phyloP scores from a whole-genome alignment of 2,797 vertebrate species.

The Amblyraja radiata region DNA sequence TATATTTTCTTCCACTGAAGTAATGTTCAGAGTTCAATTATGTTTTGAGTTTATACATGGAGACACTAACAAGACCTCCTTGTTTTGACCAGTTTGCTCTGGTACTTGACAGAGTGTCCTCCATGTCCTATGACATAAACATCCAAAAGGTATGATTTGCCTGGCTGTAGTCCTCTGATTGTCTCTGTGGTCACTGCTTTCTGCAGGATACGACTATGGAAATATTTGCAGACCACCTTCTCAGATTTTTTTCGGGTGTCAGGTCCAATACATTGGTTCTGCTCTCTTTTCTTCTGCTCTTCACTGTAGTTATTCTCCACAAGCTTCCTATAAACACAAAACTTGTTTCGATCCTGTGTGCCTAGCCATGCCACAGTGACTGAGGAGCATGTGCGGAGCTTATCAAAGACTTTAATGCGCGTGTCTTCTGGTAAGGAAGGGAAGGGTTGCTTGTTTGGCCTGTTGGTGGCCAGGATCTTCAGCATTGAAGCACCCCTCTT shows the following conservation, averaged over 20 bases:
- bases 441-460: conserved; percentile 81
- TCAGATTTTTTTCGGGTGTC: conserved; percentile 84
- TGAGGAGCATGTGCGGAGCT: conserved; percentile 86
- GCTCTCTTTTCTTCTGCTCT: conserved; percentile 80
- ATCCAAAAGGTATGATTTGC: conserved; percentile 91
- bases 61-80: conserved; percentile 90
- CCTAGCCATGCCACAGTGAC: conserved; percentile 93
- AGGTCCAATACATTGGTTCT: conserved; percentile 89
- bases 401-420: conserved; percentile 92
- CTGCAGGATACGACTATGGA: conserved; percentile 90
- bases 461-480: conserved; percentile 82
- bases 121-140: conserved; percentile 91
- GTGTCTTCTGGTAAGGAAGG: conserved; percentile 92
- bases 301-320: conserved; percentile 76
- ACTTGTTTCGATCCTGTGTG: conserved; percentile 94
- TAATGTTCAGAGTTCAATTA: conserved; percentile 69
- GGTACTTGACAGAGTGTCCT: conserved; percentile 91
- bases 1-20: conserved; percentile 69
- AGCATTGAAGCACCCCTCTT: conserved; percentile 82
- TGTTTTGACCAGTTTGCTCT: conserved; percentile 97
- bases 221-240: conserved; percentile 96
- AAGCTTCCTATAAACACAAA: conserved; percentile 88
- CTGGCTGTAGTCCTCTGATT: conserved; percentile 78
- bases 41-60: conserved; percentile 55
- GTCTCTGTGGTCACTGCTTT: conserved; percentile 96